These are phyloP conservation scores for Dasyornis broadbenti DNA, from an alignment of 2,113 vertebrate genomes.

Conservation along the genomic window DNA sequence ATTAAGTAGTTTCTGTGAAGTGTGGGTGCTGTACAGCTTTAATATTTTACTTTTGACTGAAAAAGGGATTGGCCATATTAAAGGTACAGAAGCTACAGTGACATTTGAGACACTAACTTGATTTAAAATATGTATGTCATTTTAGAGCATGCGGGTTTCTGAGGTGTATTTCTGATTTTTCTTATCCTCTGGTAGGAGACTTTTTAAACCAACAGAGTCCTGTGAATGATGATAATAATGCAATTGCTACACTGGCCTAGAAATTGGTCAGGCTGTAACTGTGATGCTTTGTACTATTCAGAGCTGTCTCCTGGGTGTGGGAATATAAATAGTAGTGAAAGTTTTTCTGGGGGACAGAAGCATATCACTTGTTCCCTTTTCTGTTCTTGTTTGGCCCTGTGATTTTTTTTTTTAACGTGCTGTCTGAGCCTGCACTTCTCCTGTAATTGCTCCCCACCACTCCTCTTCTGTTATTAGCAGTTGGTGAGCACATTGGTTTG, in stretches of 20 bases:
- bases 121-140: not conserved
- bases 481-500: not conserved
- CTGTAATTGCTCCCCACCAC: not conserved
- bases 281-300: not conserved
- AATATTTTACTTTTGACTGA: not conserved
- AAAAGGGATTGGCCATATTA: not conserved
- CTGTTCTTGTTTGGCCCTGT: not conserved
- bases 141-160: not conserved
- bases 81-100: not conserved
- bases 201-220: not conserved
- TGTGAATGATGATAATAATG: not conserved
- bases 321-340: not conserved
- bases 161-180: not conserved
- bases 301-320: not conserved
- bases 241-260: not conserved
- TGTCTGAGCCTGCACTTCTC: not conserved
- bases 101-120: not conserved
- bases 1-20: conserved; percentile 25
- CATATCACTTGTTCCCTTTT: not conserved
- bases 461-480: not conserved
- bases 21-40: not conserved
- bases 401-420: not conserved
- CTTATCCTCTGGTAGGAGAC: not conserved
- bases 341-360: not conserved
- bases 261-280: not conserved